Evolutionary conservation across 2,888 invertebrate genomes (phyloP).

Genomic region (Pollenia angustigena): DNA sequence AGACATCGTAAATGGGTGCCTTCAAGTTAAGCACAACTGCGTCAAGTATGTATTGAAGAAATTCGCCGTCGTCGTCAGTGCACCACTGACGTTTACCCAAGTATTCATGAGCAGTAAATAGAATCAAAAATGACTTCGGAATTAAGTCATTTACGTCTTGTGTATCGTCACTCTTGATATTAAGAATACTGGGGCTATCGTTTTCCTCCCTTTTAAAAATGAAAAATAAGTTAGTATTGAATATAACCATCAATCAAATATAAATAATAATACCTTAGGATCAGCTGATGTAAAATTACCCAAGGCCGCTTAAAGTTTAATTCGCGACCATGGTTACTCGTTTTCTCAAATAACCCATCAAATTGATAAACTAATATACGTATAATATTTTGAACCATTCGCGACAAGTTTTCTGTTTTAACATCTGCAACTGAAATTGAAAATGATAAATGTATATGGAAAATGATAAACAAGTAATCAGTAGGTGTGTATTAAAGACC

Average conservation of each 20-base stretch:
- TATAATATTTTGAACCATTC: slow-evolving; percentile 73
- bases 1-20: slow-evolving; percentile 87
- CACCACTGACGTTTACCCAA: slow-evolving; percentile 93
- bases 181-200: slow-evolving; percentile 57
- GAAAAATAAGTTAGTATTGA: slow-evolving; percentile 26
- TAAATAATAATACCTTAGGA: slow-evolving; percentile 85
- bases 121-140: slow-evolving; percentile 89
- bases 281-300: slow-evolving; percentile 92
- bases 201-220: slow-evolving; percentile 87
- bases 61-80: slow-evolving; percentile 89
- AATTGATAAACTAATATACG: slow-evolving; percentile 87
- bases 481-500: too few relatives aligned
- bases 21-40: slow-evolving; percentile 89
- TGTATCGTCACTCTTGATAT: slow-evolving; percentile 77
- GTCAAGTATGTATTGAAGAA: slow-evolving; percentile 91
- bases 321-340: slow-evolving; percentile 87
- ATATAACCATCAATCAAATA: background rate
- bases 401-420: slow-evolving; percentile 56
- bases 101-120: slow-evolving; percentile 94
- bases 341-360: slow-evolving; percentile 86
- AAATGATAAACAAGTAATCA: too few relatives aligned
- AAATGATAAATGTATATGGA: too few relatives aligned
- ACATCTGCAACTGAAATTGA: slow-evolving; percentile 42
- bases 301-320: slow-evolving; percentile 91
- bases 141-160: slow-evolving; percentile 85